Evolutionary conservation across 2,888 invertebrate species (phyloP).

Genomic region (Petrolisthes cinctipes): DNA sequence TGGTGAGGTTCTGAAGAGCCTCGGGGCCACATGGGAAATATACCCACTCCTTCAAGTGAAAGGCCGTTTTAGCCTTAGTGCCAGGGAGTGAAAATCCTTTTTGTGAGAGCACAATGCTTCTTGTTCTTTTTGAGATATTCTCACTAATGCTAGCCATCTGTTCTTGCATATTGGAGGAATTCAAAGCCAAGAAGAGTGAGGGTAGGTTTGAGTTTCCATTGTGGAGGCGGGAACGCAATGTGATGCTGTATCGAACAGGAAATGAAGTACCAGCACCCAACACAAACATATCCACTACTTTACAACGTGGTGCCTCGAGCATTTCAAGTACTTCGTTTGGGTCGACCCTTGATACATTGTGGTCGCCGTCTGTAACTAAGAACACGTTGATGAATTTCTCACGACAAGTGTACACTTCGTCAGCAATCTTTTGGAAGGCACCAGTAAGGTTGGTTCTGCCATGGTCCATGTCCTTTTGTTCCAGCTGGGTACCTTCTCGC

Average conservation of each 20-base stretch:
- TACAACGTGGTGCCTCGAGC: slow-evolving; percentile 24
- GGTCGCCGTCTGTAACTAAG: slow-evolving; percentile 47
- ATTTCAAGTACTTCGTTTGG: slow-evolving; percentile 19
- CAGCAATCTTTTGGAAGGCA: slow-evolving; percentile 30
- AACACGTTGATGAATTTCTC: slow-evolving; percentile 46
- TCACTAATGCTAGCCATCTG: background rate
- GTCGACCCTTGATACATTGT: slow-evolving; percentile 17
- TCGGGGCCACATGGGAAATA: slow-evolving; percentile 35
- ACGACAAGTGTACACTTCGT: slow-evolving; percentile 12
- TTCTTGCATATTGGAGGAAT: background rate
- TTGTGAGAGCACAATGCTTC: slow-evolving; percentile 8
- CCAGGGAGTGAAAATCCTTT: slow-evolving; percentile 19
- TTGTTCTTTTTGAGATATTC: background rate
- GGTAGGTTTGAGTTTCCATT: slow-evolving; percentile 45
- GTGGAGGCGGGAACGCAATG: slow-evolving; percentile 42
- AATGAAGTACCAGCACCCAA: slow-evolving; percentile 41
- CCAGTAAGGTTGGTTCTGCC: slow-evolving; percentile 30
- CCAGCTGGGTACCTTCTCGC: background rate
- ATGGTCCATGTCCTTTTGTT: slow-evolving; percentile 8
- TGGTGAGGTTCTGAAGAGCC: background rate
- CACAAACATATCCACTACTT: slow-evolving; percentile 34
- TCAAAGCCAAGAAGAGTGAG: slow-evolving; percentile 29
- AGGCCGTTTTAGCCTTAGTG: background rate
- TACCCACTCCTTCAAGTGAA: slow-evolving; percentile 38
- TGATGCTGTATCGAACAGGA: slow-evolving; percentile 44